Evolutionary conservation across 2,113 vertebrate species (phyloP).

Genomic region (Gymnobelideus leadbeateri): DNA sequence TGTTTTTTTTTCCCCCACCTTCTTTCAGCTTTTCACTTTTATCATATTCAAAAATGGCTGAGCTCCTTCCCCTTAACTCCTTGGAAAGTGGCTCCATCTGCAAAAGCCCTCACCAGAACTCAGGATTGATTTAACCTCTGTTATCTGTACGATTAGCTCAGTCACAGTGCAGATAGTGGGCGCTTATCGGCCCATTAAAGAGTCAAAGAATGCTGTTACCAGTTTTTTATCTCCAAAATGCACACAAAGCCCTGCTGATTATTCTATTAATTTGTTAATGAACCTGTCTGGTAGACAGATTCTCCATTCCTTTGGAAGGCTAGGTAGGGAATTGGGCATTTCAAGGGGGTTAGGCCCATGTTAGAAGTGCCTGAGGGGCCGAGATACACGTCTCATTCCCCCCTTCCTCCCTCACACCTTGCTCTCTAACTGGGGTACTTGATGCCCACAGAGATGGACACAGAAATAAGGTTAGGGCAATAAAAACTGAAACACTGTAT

Average conservation of each 20-base stretch:
- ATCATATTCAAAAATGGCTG: constrained; percentile 47
- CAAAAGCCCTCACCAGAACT: constrained; percentile 74
- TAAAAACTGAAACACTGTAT: neutral
- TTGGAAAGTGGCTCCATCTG: constrained; percentile 39
- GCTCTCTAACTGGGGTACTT: constrained; percentile 45
- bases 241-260: constrained; percentile 90
- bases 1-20: neutral
- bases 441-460: neutral
- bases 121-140: constrained; percentile 84
- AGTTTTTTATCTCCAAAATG: constrained; percentile 88
- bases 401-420: constrained; percentile 31
- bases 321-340: constrained; percentile 75
- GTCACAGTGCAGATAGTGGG: constrained; percentile 84
- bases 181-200: constrained; percentile 88
- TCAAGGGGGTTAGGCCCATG: constrained; percentile 62
- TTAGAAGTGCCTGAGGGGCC: constrained; percentile 15
- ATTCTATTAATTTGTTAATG: constrained; percentile 91
- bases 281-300: constrained; percentile 86
- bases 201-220: constrained; percentile 88
- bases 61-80: constrained; percentile 45
- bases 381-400: neutral
- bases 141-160: constrained; percentile 87
- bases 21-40: constrained; percentile 46
- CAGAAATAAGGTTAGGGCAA: constrained; percentile 38
- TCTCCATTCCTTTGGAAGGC: constrained; percentile 72